phyloP scores from a whole-genome alignment of 2,888 invertebrate species.

The Brachyptera putata region DNA sequence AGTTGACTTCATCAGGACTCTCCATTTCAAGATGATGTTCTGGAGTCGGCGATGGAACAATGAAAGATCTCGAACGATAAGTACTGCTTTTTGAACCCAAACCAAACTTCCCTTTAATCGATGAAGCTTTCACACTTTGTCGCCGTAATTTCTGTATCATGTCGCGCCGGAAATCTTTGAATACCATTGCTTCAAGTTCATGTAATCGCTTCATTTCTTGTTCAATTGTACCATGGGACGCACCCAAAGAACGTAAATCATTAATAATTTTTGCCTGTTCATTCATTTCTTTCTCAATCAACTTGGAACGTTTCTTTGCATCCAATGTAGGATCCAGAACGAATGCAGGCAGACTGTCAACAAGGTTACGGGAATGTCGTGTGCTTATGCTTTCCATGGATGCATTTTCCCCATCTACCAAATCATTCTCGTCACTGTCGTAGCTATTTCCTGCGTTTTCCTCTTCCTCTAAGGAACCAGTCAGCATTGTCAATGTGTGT shows the following conservation, averaged over 20 bases:
- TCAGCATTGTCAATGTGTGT: constrained; percentile 91
- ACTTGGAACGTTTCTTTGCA: constrained; percentile 79
- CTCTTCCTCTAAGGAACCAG: constrained; percentile 80
- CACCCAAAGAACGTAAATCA: constrained; percentile 82
- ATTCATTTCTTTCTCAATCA: constrained; percentile 95
- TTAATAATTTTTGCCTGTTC: constrained; percentile 95
- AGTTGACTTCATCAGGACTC: constrained; percentile 39
- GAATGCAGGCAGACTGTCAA: constrained; percentile 77
- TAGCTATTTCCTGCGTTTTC: constrained; percentile 62
- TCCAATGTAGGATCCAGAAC: constrained; percentile 75
- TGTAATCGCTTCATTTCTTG: constrained; percentile 87
- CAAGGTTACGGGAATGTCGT: constrained; percentile 59
- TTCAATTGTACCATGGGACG: constrained; percentile 85
- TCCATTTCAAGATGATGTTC: constrained; percentile 55
- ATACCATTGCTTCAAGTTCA: constrained; percentile 89
- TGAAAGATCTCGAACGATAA: constrained; percentile 72
- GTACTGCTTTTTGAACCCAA: constrained; percentile 58
- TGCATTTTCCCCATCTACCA: constrained; percentile 48
- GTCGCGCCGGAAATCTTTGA: constrained; percentile 85
- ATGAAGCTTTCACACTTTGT: constrained; percentile 72
- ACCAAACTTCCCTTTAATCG: constrained; percentile 75
- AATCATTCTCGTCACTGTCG: constrained; percentile 75
- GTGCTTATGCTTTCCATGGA: constrained; percentile 60
- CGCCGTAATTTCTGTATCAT: constrained; percentile 86
- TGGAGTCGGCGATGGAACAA: constrained; percentile 63